Percentiles rank a stretch among this genome's conserved stretches.
Conservation (phyloP, 2,888 invertebrate genomes). For the Erpobdella octoculata region DNA sequence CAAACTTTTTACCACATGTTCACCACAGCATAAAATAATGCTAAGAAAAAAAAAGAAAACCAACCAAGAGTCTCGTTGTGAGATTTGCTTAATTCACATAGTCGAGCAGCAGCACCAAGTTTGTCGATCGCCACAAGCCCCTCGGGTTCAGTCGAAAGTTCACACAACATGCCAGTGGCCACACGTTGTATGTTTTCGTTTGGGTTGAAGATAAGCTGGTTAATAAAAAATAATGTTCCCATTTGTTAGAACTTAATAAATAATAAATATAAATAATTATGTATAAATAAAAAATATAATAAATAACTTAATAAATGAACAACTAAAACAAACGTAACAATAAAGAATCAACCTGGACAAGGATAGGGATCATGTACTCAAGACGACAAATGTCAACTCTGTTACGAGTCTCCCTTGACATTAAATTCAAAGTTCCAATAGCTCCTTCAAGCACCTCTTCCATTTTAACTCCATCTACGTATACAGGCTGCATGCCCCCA, state of each 20-base stretch:
- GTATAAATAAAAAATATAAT: too few relatives aligned
- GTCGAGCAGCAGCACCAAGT: slow-evolving; percentile 75
- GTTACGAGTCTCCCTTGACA: slow-evolving; percentile 87
- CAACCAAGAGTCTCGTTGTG: slow-evolving; percentile 84
- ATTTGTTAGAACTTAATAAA: too few relatives aligned
- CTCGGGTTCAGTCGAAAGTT: slow-evolving; percentile 88
- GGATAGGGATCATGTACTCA: slow-evolving; percentile 85
- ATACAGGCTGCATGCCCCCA: slow-evolving; percentile 55
- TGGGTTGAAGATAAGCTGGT: slow-evolving; percentile 78
- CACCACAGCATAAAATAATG: too few relatives aligned
- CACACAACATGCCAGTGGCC: slow-evolving; percentile 90
- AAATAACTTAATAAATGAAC: too few relatives aligned
- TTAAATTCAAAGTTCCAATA: slow-evolving; percentile 93
- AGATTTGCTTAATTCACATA: slow-evolving; percentile 89
- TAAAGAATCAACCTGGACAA: slow-evolving; percentile 71
- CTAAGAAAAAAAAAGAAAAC: not conserved
- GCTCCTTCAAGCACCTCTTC: slow-evolving; percentile 98
- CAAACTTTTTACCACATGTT: too few relatives aligned
- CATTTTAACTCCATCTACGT: slow-evolving; percentile 82
- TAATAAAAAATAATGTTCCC: not conserved
- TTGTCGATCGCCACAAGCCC: slow-evolving; percentile 94
- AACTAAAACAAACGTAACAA: slow-evolving; percentile 52
- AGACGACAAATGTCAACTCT: slow-evolving; percentile 77
- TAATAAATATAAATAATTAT: too few relatives aligned
- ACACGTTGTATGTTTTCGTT: slow-evolving; percentile 95